Evolutionary conservation across 2,113 vertebrate genomes (phyloP).

Genomic region (Serilophus lunatus): DNA sequence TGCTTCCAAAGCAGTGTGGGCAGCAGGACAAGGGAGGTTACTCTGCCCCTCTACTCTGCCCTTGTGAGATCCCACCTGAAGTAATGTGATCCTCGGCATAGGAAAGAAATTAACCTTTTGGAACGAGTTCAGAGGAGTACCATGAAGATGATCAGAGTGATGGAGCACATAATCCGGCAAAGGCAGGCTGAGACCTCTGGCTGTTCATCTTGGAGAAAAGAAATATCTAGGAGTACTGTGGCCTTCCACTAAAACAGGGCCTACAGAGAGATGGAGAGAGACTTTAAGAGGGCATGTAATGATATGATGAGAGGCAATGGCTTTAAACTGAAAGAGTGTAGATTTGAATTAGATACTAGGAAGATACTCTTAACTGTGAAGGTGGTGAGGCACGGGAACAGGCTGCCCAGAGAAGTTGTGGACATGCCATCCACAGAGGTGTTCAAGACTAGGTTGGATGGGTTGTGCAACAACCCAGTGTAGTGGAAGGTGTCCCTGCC

Average conservation of each 20-base stretch:
- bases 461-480: neutral
- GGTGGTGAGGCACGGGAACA: too few species aligned
- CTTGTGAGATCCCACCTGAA: fast-evolving
- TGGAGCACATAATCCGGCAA: neutral
- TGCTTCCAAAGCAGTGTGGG: neutral
- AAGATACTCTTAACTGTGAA: too few species aligned
- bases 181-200: neutral
- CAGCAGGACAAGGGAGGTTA: too few species aligned
- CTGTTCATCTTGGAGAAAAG: neutral
- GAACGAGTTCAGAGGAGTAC: neutral
- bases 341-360: too few species aligned
- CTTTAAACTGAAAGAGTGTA: too few species aligned
- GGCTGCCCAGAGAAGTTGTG: too few species aligned
- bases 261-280: neutral
- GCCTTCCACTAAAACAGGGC: neutral
- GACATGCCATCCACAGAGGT: neutral
- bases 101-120: neutral
- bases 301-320: neutral
- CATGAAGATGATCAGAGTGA: neutral
- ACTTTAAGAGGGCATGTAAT: neutral
- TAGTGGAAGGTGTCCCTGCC: neutral
- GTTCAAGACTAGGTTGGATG: neutral
- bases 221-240: too few species aligned
- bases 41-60: neutral
- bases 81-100: neutral